Percentiles rank a stretch among this genome's conserved stretches.
Conservation (phyloP, 2,113 vertebrate genomes). For the Corythornis vintsioides region DNA sequence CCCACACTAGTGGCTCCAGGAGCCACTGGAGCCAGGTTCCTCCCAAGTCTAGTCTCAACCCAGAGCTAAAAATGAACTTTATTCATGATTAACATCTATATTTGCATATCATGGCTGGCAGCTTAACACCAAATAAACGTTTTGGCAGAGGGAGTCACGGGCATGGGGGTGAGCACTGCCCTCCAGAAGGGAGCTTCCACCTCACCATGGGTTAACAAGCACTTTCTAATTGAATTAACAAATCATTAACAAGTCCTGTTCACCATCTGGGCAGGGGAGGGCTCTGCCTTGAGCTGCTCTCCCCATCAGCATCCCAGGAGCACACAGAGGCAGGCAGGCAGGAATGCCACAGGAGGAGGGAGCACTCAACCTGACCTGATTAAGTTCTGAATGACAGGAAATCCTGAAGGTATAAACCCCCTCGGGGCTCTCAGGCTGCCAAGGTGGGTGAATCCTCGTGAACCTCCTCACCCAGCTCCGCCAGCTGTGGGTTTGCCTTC, state of each 20-base stretch:
- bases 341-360: background rate
- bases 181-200: slow-evolving; percentile 23
- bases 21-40: background rate
- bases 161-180: slow-evolving; percentile 11
- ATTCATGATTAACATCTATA: slow-evolving; percentile 36
- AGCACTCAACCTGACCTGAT: slow-evolving; percentile 15
- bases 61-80: slow-evolving; percentile 25
- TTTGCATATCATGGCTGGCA: slow-evolving; percentile 53
- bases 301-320: background rate
- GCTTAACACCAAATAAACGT: slow-evolving; percentile 50
- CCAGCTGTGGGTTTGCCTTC: background rate
- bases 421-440: background rate
- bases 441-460: background rate
- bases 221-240: slow-evolving; percentile 52
- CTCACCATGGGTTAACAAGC: background rate
- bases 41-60: slow-evolving; percentile 5
- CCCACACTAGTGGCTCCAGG: background rate
- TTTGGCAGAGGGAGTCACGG: background rate
- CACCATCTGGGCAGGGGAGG: background rate
- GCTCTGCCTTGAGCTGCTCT: slow-evolving; percentile 4
- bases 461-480: background rate
- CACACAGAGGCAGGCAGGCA: background rate
- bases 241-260: slow-evolving; percentile 30
- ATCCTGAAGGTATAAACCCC: background rate
- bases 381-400: background rate